phyloP scores from a whole-genome alignment of 2,113 vertebrate genomes.

The Jaculus jaculus region DNA sequence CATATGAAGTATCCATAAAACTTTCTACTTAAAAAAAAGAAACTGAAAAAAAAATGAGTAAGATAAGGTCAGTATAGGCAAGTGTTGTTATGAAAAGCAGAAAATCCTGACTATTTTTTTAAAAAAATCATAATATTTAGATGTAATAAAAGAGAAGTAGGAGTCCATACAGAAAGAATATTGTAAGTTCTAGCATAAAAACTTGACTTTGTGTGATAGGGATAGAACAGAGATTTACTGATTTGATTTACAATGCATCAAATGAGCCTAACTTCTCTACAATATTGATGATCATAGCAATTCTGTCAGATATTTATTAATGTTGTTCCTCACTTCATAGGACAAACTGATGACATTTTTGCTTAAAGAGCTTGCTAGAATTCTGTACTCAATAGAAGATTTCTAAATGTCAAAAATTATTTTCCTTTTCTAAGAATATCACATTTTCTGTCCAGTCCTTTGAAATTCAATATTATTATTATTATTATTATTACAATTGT shows the following conservation, averaged over 20 bases:
- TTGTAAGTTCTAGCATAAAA: neutral
- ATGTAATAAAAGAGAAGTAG: neutral
- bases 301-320: neutral
- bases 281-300: neutral
- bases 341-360: neutral
- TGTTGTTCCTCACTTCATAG: neutral
- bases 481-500: neutral
- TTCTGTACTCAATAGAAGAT: neutral
- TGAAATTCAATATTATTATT: slow-evolving; percentile 10
- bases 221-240: neutral
- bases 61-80: neutral
- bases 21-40: no score
- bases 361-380: neutral
- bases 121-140: neutral
- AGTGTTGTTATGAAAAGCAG: neutral
- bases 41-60: neutral
- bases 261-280: neutral
- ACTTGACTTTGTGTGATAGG: neutral
- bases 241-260: neutral
- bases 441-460: neutral
- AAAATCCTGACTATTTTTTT: neutral
- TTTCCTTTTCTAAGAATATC: slow-evolving; percentile 5
- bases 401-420: neutral
- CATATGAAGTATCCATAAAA: no score
- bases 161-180: neutral